phyloP scores from a whole-genome alignment of 2,113 vertebrate genomes.

The Carettochelys insculpta region DNA sequence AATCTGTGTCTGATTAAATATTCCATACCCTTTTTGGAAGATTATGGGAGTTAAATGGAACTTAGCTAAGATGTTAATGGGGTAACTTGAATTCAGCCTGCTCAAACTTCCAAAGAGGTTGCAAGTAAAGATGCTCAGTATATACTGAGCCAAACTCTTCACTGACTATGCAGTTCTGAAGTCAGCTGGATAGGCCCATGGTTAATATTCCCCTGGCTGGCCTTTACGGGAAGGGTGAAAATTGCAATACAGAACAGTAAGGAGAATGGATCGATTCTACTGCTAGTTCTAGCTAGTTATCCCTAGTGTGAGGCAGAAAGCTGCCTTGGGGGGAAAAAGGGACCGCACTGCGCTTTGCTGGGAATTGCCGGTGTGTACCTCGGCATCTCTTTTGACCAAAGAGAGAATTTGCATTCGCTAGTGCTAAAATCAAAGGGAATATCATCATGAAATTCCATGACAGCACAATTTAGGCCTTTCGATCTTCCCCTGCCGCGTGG shows the following conservation, averaged over 20 bases:
- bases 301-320: neutral
- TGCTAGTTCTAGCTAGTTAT: neutral
- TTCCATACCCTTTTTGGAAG: neutral
- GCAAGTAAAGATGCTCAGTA: fast-evolving
- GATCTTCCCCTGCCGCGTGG: neutral
- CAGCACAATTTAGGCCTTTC: slow-evolving; percentile 50
- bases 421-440: slow-evolving; percentile 18
- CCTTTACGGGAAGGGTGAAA: neutral
- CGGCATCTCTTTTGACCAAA: slow-evolving; percentile 67
- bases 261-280: neutral
- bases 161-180: neutral
- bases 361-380: slow-evolving; percentile 39
- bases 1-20: neutral
- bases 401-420: slow-evolving; percentile 46
- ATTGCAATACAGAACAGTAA: neutral
- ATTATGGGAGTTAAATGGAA: neutral
- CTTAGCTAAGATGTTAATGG: neutral
- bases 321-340: slow-evolving; percentile 12
- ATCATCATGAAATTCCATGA: slow-evolving; percentile 62
- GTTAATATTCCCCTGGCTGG: neutral
- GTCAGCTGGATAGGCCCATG: neutral
- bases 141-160: neutral
- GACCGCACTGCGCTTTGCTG: neutral
- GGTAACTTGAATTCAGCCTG: neutral
- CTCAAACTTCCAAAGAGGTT: neutral